phyloP scores from a whole-genome alignment of 2,113 vertebrate genomes.

The Euleptes europaea region DNA sequence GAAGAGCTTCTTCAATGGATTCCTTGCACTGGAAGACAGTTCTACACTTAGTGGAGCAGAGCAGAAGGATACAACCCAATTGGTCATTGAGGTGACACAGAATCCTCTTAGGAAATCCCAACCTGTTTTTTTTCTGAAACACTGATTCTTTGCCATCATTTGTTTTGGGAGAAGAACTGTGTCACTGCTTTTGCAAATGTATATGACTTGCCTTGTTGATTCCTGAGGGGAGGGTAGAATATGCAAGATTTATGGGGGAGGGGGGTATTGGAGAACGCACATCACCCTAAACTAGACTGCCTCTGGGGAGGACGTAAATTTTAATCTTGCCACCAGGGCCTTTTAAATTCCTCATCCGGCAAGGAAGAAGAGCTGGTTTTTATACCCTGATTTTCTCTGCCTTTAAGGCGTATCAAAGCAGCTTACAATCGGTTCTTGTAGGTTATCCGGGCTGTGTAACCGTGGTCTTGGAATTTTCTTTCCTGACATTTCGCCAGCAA shows the following conservation, averaged over 20 bases:
- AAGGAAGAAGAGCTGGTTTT: too few species aligned
- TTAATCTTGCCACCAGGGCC: not conserved
- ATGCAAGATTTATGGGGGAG: too few species aligned
- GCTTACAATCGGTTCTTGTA: too few species aligned
- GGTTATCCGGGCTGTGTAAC: too few species aligned
- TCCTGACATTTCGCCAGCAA: too few species aligned
- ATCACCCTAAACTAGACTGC: not conserved
- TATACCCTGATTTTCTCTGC: too few species aligned
- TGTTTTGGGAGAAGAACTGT: not conserved
- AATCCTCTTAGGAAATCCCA: not conserved
- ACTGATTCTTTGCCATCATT: not conserved
- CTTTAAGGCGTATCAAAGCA: too few species aligned
- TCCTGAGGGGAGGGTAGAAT: not conserved
- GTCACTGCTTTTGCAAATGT: not conserved
- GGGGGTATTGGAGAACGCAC: not conserved
- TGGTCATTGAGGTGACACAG: not conserved
- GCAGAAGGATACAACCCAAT: not conserved
- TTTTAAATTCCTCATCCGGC: not conserved
- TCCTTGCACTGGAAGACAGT: too few species aligned
- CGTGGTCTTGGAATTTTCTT: too few species aligned
- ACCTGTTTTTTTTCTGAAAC: not conserved
- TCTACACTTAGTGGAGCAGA: too few species aligned
- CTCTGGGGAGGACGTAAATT: not conserved
- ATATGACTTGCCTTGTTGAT: not conserved
- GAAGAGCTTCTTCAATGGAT: not conserved